These are phyloP conservation scores for Cyclopterus lumpus DNA, from an alignment of 2,797 vertebrate species.

Conservation along the genomic window DNA sequence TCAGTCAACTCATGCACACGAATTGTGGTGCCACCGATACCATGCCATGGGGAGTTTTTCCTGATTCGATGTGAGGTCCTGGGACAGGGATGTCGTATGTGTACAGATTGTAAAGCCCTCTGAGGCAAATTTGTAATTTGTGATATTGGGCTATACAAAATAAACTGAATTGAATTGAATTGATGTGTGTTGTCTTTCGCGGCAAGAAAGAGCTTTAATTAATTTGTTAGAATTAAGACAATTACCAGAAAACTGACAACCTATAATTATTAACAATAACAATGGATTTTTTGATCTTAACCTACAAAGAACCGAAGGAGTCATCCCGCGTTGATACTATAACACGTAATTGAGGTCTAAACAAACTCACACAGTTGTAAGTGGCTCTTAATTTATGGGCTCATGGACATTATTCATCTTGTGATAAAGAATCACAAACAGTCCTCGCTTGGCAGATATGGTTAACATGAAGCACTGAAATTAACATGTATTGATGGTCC, in stretches of 20 bases:
- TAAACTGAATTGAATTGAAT: no score
- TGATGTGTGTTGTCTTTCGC: neutral
- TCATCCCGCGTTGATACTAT: neutral
- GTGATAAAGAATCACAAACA: neutral
- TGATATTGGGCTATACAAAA: no score
- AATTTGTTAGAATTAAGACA: neutral
- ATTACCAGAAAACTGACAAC: neutral
- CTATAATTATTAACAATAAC: neutral
- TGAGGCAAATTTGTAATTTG: no score
- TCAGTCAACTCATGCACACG: slow-evolving; percentile 25
- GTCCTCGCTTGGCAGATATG: neutral
- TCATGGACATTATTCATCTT: neutral
- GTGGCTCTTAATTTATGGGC: neutral
- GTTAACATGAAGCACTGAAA: neutral
- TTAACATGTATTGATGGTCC: neutral
- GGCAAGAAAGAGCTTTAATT: neutral
- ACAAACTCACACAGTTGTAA: neutral
- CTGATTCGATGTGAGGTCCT: no score
- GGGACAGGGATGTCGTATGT: no score
- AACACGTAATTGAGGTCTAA: neutral
- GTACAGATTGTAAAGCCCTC: no score
- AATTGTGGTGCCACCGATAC: neutral
- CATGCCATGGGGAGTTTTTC: no score
- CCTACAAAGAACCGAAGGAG: neutral
- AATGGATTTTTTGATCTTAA: neutral